Evolutionary conservation across 2,113 vertebrate genomes (phyloP).

Genomic region (Phasianus colchicus): DNA sequence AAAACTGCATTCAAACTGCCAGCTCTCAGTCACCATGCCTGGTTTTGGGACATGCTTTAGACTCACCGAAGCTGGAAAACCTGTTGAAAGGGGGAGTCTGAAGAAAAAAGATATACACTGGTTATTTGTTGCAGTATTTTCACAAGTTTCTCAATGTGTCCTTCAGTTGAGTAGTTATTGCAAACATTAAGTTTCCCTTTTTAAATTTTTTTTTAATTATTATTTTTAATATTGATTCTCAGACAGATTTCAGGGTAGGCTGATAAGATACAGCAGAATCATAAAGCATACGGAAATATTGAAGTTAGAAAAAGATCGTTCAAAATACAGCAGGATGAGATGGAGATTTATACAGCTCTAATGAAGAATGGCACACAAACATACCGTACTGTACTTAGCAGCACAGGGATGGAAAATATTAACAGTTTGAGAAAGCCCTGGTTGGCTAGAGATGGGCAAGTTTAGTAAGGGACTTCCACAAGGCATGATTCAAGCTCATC

Average conservation of each 20-base stretch:
- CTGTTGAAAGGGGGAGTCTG: fast-evolving
- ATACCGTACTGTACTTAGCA: not conserved
- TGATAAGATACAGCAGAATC: not conserved
- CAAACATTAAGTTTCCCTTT: not conserved
- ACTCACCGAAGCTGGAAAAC: not conserved
- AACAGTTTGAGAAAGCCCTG: not conserved
- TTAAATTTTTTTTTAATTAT: not conserved
- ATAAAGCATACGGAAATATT: not conserved
- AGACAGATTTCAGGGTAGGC: not conserved
- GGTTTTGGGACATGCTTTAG: not conserved
- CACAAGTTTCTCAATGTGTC: not conserved
- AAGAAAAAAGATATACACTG: not conserved
- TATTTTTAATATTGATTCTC: not conserved
- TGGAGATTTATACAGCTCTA: fast-evolving
- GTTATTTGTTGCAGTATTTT: not conserved
- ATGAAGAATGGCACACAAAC: fast-evolving
- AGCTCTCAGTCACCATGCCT: fast-evolving
- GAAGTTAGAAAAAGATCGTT: not conserved
- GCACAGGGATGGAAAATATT: not conserved
- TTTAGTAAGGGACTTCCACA: fast-evolving
- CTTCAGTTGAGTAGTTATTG: not conserved
- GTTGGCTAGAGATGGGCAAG: not conserved
- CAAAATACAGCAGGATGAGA: not conserved
- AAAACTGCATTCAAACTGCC: not conserved
- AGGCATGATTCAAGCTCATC: not conserved